Base-by-base conservation (phyloP, 2,113 vertebrate genomes). In the Nibea coibor region DNA sequence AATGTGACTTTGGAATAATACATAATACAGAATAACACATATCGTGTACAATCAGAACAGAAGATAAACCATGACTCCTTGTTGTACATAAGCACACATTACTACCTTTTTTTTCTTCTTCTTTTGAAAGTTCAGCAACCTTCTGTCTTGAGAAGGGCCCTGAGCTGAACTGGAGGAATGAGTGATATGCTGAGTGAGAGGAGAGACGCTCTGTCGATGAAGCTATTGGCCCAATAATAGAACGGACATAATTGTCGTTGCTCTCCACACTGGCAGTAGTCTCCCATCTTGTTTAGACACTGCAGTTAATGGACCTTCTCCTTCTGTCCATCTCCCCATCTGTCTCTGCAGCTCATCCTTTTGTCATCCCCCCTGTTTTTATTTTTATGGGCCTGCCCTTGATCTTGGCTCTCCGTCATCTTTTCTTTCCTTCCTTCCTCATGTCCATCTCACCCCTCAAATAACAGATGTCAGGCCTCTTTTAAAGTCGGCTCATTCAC, bases 211-310 rank as follows among this genome's bases (percentile, higher is more conserved):
- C 62, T 74, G 70, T 84, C 53, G 31, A 83, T 86, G 65, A 78
- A 85, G 72, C 63, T 81, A 66, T 86, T 61, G 76, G 76, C 45
- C 66, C 80, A 83, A 81, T 87, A 83, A 92, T 83, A 88, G 82
- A 81, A 83, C 11, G 22, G 63, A 80, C 74, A 84, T 89, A 85
- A 91, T 90, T 90, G 80, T 88, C 87, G 63, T 61, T 80, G 73
- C 82, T 88, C 56, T 73, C 62, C 67, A 24, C 70, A 4, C 69
- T 72, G 81, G 68, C 75, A 76, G 69, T 70, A 75, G 82, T 88
- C 79, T 84, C 84, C 78, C 82, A 80, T 90, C 92, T 82, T 87
- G 77, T 91, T 90, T 88, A 84, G 85, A 78, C 56, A 35, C 75
- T 42, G 68, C 72, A 68, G 70, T 86, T 86, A 91, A 92, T 87